phyloP scores from a whole-genome alignment of 2,888 invertebrate species.

The Drosophila demipolita region DNA sequence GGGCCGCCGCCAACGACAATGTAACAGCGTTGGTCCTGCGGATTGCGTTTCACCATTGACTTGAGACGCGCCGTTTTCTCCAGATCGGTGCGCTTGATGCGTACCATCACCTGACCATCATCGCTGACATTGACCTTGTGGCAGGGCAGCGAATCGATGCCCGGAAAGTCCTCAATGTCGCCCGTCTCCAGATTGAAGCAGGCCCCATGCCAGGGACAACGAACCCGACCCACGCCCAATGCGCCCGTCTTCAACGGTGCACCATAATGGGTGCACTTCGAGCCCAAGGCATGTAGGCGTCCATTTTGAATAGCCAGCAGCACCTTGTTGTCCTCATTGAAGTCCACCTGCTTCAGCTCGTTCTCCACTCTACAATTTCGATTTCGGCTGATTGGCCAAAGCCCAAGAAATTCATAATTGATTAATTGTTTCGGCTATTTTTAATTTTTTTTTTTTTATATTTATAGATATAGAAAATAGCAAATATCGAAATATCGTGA shows the following conservation, averaged over 20 bases:
- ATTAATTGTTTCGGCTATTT: conserved; percentile 34
- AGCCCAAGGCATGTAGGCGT: conserved; percentile 92
- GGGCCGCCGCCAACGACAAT: conserved; percentile 96
- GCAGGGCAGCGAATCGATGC: conserved; percentile 95
- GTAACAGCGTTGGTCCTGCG: conserved; percentile 86
- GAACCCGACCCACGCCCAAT: conserved; percentile 92
- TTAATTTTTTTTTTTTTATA: conserved; percentile 11
- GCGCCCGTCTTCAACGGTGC: conserved; percentile 94
- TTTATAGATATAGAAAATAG: conserved; percentile 23
- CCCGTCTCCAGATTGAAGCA: conserved; percentile 96
- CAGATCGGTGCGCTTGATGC: conserved; percentile 86
- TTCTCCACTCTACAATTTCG: conserved; percentile 94
- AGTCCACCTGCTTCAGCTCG: conserved; percentile 91
- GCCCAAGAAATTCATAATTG: conserved; percentile 94
- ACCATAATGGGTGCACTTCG: conserved; percentile 97
- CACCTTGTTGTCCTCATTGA: conserved; percentile 91
- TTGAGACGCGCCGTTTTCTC: conserved; percentile 87
- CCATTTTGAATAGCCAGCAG: conserved; percentile 95
- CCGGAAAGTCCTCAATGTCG: conserved; percentile 99
- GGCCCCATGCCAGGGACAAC: conserved; percentile 99
- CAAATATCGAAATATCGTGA: conserved; percentile 8
- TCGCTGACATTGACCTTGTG: conserved; percentile 90
- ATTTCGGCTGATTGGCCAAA: conserved; percentile 99
- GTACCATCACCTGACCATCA: conserved; percentile 90
- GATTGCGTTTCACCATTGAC: conserved; percentile 86